phyloP scores from a whole-genome alignment of 2,797 vertebrate species.

The Liasis olivaceus region DNA sequence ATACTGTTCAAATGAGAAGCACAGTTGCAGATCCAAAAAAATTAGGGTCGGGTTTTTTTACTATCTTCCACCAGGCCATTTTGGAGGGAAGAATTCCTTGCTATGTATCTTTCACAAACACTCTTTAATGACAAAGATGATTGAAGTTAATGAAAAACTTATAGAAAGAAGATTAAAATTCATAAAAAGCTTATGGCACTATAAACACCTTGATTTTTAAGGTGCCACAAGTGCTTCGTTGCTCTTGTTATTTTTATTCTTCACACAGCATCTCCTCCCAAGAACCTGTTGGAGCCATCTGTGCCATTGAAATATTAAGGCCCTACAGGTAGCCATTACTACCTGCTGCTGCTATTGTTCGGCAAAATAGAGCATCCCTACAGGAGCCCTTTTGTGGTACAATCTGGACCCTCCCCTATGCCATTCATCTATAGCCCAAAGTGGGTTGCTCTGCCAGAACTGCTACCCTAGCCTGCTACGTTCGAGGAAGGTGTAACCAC shows the following conservation, averaged over 20 bases:
- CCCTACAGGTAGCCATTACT: conserved; percentile 15
- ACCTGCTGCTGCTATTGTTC: conserved; percentile 25
- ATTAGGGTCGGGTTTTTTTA: neutral
- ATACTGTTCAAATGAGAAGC: neutral
- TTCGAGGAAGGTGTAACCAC: neutral
- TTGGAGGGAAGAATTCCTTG: neutral
- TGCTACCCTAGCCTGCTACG: neutral
- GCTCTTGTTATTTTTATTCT: neutral
- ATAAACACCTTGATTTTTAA: neutral
- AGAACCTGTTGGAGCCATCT: conserved; percentile 10
- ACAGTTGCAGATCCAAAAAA: neutral
- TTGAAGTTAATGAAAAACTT: neutral
- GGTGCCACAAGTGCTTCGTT: neutral
- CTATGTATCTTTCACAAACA: neutral
- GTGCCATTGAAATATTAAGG: conserved; percentile 16
- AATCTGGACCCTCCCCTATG: neutral
- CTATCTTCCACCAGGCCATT: neutral
- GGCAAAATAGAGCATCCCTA: neutral
- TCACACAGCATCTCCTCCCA: neutral
- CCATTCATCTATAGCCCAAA: neutral
- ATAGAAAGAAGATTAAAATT: neutral
- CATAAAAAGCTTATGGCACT: neutral
- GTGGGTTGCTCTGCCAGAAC: neutral
- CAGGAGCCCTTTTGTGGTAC: conserved; percentile 21
- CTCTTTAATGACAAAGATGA: neutral